Evolutionary conservation across 2,797 vertebrate species (phyloP).

Genomic region (Squalus acanthias): DNA sequence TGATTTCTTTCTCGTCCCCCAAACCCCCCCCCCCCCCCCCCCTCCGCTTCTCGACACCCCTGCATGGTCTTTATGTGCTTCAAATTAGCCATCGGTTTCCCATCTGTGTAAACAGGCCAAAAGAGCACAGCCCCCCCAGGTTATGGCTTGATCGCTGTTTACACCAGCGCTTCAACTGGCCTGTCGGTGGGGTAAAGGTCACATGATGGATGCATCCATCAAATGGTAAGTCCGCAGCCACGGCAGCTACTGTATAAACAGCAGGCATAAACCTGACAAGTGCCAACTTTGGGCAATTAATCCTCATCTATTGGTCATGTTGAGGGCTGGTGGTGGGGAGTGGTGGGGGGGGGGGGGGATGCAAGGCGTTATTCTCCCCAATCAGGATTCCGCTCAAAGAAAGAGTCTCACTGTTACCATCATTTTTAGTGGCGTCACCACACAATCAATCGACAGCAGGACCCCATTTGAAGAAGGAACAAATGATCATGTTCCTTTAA

Average conservation of each 20-base stretch:
- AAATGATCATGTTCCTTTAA: neutral
- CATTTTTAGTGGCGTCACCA: neutral
- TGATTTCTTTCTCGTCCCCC: neutral
- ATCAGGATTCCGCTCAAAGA: neutral
- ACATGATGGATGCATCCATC: constrained; percentile 1
- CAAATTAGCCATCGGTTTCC: neutral
- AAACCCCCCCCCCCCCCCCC: neutral
- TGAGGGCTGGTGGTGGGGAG: neutral
- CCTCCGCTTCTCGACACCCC: neutral
- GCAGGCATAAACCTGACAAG: neutral
- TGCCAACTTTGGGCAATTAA: neutral
- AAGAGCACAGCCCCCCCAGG: neutral
- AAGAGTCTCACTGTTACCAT: neutral
- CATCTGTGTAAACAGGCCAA: neutral
- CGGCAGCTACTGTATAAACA: neutral
- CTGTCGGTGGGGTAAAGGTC: neutral
- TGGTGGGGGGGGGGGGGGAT: neutral
- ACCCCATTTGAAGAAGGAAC: neutral
- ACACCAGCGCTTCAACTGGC: neutral
- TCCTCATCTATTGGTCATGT: neutral
- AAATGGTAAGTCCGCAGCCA: neutral
- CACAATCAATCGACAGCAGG: neutral
- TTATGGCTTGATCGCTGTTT: neutral
- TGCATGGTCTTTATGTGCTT: neutral
- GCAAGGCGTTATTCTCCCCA: neutral